Evolutionary conservation across 2,113 vertebrate genomes (phyloP).

Genomic region (Melanostigma gelatinosum): DNA sequence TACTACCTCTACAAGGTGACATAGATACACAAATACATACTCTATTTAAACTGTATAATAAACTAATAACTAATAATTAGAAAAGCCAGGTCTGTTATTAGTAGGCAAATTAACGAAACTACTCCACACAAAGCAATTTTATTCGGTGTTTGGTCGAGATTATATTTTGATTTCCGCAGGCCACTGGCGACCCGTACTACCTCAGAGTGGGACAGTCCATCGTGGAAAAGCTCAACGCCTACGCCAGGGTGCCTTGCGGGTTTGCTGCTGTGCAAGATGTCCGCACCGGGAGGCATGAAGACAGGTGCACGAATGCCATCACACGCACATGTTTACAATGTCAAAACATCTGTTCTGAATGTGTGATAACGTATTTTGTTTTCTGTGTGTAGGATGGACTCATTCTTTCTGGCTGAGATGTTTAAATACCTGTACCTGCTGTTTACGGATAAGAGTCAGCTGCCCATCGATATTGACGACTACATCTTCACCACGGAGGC

Average conservation of each 20-base stretch:
- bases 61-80: not conserved
- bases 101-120: not conserved
- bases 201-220: conserved; percentile 97
- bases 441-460: conserved; percentile 94
- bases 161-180: conserved; percentile 77
- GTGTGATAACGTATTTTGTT: not conserved
- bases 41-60: not conserved
- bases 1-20: conserved; percentile 97
- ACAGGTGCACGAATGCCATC: conserved; percentile 84
- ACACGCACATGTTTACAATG: not conserved
- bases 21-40: not conserved
- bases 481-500: conserved; percentile 99
- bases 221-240: conserved; percentile 98
- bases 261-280: conserved; percentile 99
- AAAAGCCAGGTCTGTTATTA: not conserved
- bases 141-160: not conserved
- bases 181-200: conserved; percentile 97
- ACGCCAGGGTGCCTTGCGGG: conserved; percentile 95
- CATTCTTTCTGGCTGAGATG: conserved; percentile 99
- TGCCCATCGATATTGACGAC: conserved; percentile 95
- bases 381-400: conserved; percentile 91
- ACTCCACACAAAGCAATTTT: not conserved
- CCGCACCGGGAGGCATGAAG: conserved; percentile 96
- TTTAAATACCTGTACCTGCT: conserved; percentile 98
- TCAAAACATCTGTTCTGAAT: not conserved